A percentile compares a stretch with the other conserved stretches of the same genome.
phyloP scores from a whole-genome alignment of 1,140 invertebrate genomes.

The Trissolcus basalis region DNA sequence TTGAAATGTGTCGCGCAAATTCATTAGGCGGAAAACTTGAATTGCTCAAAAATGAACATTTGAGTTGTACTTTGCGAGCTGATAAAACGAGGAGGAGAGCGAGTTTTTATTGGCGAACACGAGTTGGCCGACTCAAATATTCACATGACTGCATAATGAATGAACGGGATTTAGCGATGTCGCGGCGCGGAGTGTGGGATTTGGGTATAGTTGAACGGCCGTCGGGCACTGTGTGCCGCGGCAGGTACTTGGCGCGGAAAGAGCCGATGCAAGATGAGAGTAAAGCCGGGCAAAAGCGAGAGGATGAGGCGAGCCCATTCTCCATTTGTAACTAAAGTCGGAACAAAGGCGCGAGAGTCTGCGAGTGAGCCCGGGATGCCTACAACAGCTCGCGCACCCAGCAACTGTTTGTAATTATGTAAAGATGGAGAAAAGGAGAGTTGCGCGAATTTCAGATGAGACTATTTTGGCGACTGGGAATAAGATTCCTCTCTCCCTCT shows the following conservation, averaged over 20 bases:
- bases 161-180: slow-evolving; percentile 57
- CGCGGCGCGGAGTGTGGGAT: slow-evolving; percentile 42
- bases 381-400: slow-evolving; percentile 34
- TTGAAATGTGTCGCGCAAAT: slow-evolving; percentile 18
- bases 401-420: slow-evolving; percentile 50
- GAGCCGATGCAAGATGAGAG: slow-evolving; percentile 35
- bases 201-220: slow-evolving; percentile 46
- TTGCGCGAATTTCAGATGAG: slow-evolving; percentile 27
- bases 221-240: slow-evolving; percentile 23
- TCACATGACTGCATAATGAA: slow-evolving; percentile 68
- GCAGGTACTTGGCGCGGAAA: slow-evolving; percentile 27
- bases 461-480: slow-evolving; percentile 25
- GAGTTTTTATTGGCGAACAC: slow-evolving; percentile 51
- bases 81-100: slow-evolving; percentile 40
- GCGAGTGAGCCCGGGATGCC: slow-evolving; percentile 25
- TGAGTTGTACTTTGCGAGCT: slow-evolving; percentile 14
- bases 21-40: slow-evolving; percentile 9
- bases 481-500: slow-evolving; percentile 21
- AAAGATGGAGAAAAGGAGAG: slow-evolving; percentile 24
- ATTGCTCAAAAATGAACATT: slow-evolving; percentile 40
- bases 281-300: slow-evolving; percentile 15
- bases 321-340: slow-evolving; percentile 68
- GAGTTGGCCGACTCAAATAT: slow-evolving; percentile 61
- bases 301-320: slow-evolving; percentile 40
- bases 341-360: slow-evolving; percentile 61